Evolutionary conservation across 1,140 invertebrate species (phyloP).

Genomic region (Drosophila albomicans): DNA sequence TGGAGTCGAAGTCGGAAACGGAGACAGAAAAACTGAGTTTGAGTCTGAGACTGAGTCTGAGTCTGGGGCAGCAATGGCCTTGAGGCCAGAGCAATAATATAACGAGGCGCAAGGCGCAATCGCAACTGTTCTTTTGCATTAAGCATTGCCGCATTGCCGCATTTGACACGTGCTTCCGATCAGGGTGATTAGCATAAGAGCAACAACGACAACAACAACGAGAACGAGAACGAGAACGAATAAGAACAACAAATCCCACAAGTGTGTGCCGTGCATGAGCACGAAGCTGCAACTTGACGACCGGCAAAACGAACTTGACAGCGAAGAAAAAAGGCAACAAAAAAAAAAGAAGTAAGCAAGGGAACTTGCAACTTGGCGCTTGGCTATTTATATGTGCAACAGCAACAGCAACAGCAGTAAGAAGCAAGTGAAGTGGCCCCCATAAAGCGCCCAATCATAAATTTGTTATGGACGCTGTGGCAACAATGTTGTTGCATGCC

Average conservation of each 20-base stretch:
- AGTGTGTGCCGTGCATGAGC: constrained; percentile 70
- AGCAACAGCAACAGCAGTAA: constrained; percentile 13
- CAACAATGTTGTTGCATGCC: constrained; percentile 66
- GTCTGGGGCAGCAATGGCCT: constrained; percentile 33
- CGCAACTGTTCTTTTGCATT: constrained; percentile 53
- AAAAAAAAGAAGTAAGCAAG: no score
- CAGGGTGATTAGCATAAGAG: constrained; percentile 65
- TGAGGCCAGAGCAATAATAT: constrained; percentile 8
- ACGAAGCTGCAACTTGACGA: constrained; percentile 43
- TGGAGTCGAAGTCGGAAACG: background rate
- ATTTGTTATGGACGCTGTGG: constrained; percentile 39
- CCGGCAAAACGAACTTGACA: constrained; percentile 34
- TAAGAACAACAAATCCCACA: constrained; percentile 66
- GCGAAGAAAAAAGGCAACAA: no score
- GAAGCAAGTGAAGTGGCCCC: constrained; percentile 25
- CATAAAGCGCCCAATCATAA: constrained; percentile 48
- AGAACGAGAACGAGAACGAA: constrained; percentile 3
- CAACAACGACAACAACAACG: constrained; percentile 21
- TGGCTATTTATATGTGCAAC: constrained; percentile 36
- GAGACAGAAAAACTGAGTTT: background rate
- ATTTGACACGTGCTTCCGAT: constrained; percentile 83
- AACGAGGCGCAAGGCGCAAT: constrained; percentile 6
- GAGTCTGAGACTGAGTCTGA: background rate
- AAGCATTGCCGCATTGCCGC: constrained; percentile 51
- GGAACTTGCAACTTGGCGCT: constrained; percentile 17